phyloP scores from a whole-genome alignment of 2,113 vertebrate genomes.

The Laticauda laticaudata region DNA sequence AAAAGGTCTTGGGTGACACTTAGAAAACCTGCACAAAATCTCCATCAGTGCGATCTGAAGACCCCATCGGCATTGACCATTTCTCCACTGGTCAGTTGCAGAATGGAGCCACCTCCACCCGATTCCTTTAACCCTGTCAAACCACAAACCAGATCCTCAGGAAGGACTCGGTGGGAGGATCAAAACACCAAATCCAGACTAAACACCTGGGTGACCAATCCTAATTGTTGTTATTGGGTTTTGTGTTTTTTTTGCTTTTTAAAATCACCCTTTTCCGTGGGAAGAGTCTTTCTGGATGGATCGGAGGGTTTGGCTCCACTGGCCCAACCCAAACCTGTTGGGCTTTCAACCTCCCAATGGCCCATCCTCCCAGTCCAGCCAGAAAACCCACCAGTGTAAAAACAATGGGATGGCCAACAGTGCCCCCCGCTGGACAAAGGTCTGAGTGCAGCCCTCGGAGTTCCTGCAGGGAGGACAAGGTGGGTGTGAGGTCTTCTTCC shows the following conservation, averaged over 20 bases:
- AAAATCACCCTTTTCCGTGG: neutral
- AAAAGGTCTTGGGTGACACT: no score
- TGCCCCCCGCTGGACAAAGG: slow-evolving; percentile 13
- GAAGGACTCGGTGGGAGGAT: neutral
- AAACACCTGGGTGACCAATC: neutral
- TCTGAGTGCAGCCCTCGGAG: neutral
- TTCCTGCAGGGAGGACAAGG: no score
- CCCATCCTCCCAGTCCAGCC: neutral
- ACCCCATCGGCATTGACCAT: no score
- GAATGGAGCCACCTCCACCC: neutral
- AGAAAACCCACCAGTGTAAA: neutral
- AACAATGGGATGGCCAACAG: neutral
- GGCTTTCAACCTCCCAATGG: neutral
- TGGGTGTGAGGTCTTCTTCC: no score
- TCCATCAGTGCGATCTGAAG: no score
- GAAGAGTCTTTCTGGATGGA: neutral
- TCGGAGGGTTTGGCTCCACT: neutral
- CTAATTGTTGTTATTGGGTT: neutral
- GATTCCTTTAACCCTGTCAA: neutral
- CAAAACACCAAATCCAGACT: neutral
- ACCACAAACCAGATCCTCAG: neutral
- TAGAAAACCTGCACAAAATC: neutral
- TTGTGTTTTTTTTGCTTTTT: neutral
- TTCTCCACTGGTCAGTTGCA: neutral
- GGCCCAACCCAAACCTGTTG: neutral